These are phyloP conservation scores for Aporophyla lueneburgensis DNA, from an alignment of 2,888 invertebrate genomes.

Conservation along the genomic window DNA sequence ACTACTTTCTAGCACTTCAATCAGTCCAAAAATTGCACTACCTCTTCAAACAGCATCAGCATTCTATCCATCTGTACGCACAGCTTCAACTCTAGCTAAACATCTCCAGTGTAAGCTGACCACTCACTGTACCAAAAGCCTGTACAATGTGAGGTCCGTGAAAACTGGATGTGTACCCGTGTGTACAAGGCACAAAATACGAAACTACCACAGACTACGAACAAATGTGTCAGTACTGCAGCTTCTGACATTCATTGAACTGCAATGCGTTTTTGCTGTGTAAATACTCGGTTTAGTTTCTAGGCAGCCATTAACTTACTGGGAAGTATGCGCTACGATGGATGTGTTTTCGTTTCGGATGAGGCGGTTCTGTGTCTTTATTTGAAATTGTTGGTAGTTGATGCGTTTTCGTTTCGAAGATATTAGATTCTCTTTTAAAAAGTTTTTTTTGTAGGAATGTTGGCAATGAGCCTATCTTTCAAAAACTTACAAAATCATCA, in stretches of 20 bases:
- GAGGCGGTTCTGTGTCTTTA: slow-evolving; percentile 29
- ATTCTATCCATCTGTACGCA: slow-evolving; percentile 5
- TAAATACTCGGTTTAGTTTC: slow-evolving; percentile 69
- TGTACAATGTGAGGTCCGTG: no score
- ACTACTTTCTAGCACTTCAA: not conserved
- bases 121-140: no score
- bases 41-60: slow-evolving; percentile 11
- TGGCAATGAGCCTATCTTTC: no score
- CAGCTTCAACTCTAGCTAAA: no score
- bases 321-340: slow-evolving; percentile 54
- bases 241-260: slow-evolving; percentile 62
- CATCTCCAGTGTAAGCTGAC: no score
- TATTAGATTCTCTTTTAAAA: not conserved
- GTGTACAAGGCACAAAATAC: slow-evolving; percentile 24
- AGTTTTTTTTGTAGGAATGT: no score
- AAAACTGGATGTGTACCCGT: no score
- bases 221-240: slow-evolving; percentile 68
- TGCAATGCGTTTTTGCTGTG: slow-evolving; percentile 67
- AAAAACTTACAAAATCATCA: no score
- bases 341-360: slow-evolving; percentile 44
- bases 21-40: slow-evolving; percentile 14
- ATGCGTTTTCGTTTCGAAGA: not conserved
- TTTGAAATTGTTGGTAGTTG: not conserved
- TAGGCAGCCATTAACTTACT: slow-evolving; percentile 61
- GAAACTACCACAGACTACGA: slow-evolving; percentile 17